Evolutionary conservation across 2,113 vertebrate genomes (phyloP).

Genomic region (Muntiacus muntjak): DNA sequence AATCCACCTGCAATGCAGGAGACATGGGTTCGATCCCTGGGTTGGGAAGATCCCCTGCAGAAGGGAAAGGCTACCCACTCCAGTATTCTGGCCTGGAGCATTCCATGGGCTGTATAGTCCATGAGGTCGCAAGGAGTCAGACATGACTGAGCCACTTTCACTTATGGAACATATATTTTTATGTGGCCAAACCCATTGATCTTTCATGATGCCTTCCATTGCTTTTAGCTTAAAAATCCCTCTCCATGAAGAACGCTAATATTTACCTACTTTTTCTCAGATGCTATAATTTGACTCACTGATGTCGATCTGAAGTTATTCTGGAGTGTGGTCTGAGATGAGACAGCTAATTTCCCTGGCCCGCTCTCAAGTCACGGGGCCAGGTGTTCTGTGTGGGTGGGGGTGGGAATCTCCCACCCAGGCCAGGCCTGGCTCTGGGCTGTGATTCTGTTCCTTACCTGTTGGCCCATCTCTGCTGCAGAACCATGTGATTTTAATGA

Average conservation of each 20-base stretch:
- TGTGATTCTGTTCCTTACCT: not conserved
- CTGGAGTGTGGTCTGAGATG: no score
- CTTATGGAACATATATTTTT: accelerated
- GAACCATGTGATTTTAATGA: not conserved
- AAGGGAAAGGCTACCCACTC: not conserved
- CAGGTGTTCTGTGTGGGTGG: not conserved
- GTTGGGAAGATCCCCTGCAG: not conserved
- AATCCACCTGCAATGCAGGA: not conserved
- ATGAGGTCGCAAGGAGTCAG: not conserved
- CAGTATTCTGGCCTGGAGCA: not conserved
- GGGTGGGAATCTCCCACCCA: not conserved
- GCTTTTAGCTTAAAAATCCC: not conserved
- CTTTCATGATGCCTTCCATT: not conserved
- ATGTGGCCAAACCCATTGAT: accelerated
- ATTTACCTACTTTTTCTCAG: not conserved
- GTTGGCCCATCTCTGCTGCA: not conserved
- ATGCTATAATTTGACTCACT: not conserved
- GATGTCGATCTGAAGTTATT: not conserved
- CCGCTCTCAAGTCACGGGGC: not conserved
- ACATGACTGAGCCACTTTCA: not conserved
- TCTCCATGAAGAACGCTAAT: not conserved
- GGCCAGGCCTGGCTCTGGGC: not conserved
- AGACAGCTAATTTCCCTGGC: not conserved
- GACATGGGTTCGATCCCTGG: not conserved
- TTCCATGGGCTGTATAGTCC: not conserved